Base-by-base conservation (phyloP, 2,888 invertebrate species). In the Mellilla xanthometata region DNA sequence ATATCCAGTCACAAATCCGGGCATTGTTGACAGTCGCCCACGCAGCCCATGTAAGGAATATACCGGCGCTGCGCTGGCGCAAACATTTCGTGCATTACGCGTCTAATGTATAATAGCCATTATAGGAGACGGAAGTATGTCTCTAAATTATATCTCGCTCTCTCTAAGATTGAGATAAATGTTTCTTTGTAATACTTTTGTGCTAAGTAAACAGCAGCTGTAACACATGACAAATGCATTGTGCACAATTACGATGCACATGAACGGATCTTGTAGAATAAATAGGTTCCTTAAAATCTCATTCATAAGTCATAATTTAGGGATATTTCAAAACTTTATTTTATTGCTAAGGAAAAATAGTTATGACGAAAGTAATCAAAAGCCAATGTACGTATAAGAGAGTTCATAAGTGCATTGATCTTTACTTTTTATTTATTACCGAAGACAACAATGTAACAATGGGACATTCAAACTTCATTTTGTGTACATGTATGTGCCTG, bases 31-130 rank as follows among this genome's bases (percentile, higher is more conserved):
- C 56, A 58, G 61, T 61, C 56, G 54, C 85, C 85, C 72, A 85
- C 85, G 78, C 83, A 64, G 53, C 59, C 68, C 70, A 48, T 60
- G 61, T 66, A 71, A 72, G 73, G 70, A 68, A 66, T 67, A 67
- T 67, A 64, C 65, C 32, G 8, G 72, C 77, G 72, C 70, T 65
- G 72, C 77, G 72, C 70, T 65, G 59, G 72, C 76, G 76, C 78
- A 74, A 62, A 41, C 65, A 67, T 70, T 72, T 66, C 53, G 69
- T 69, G 64, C 69, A 68, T 71, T 69, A 72, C 72, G 65, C 68
- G 60, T 61, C 62, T 63, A 67, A 69, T 65, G 62, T 65, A 69
- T 65, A 59, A 54, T 58, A 57, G 60, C 60, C 56, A 54, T 60
- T 60, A 53, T 9, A 11, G 44, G 48, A 49, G 41, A 54, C 52